These are phyloP conservation scores for Myiagra hebetior DNA, from an alignment of 2,113 vertebrate genomes.

Conservation along the genomic window DNA sequence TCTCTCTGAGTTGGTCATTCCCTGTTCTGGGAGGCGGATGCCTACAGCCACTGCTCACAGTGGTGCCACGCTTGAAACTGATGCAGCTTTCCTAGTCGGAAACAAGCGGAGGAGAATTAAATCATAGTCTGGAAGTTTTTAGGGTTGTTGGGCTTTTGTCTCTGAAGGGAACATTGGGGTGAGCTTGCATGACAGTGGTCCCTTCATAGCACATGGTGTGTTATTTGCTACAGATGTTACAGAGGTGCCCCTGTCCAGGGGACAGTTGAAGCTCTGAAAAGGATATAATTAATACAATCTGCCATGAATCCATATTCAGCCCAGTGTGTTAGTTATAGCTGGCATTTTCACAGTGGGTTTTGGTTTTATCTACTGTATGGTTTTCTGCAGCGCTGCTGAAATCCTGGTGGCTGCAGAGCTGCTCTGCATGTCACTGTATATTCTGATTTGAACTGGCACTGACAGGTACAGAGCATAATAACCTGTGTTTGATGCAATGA, in stretches of 20 bases:
- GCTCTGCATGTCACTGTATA: not conserved
- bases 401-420: not conserved
- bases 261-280: not conserved
- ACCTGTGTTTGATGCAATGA: slow-evolving; percentile 20
- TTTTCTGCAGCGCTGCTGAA: not conserved
- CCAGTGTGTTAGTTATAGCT: not conserved
- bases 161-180: not conserved
- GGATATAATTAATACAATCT: not conserved
- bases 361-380: not conserved
- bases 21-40: not conserved
- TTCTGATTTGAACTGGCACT: slow-evolving; percentile 43
- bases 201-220: not conserved
- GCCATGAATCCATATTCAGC: not conserved
- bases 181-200: not conserved
- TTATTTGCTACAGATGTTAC: not conserved
- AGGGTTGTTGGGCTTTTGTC: not conserved
- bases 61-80: not conserved
- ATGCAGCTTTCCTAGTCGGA: not conserved
- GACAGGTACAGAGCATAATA: slow-evolving; percentile 35
- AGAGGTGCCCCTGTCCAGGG: not conserved
- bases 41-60: accelerated
- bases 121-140: not conserved
- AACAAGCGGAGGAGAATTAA: not conserved
- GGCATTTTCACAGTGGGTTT: not conserved
- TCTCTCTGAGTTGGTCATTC: not conserved